These are phyloP conservation scores for Pogonophryne albipinna DNA, from an alignment of 2,797 vertebrate species.

Conservation along the genomic window DNA sequence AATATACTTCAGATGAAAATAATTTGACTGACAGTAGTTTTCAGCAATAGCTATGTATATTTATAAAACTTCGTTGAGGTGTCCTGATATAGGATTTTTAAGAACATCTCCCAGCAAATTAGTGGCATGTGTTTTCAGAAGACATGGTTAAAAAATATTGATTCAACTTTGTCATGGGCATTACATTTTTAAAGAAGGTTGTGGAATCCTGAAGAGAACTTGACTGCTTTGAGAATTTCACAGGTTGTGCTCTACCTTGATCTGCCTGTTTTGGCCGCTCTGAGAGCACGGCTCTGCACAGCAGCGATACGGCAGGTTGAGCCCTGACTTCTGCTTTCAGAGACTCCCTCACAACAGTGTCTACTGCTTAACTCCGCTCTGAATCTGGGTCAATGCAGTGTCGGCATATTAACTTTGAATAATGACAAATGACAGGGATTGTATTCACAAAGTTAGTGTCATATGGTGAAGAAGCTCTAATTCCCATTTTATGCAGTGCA, in stretches of 20 bases:
- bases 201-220: slow-evolving; percentile 40
- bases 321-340: slow-evolving; percentile 70
- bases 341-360: slow-evolving; percentile 44
- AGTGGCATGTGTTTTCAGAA: slow-evolving; percentile 20
- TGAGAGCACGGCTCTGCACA: slow-evolving; percentile 59
- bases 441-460: slow-evolving; percentile 56
- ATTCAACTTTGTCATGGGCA: slow-evolving; percentile 23
- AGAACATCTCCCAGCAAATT: slow-evolving; percentile 8
- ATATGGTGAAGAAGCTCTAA: slow-evolving; percentile 36
- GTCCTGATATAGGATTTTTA: background rate
- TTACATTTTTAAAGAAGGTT: slow-evolving; percentile 35
- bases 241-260: slow-evolving; percentile 64
- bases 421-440: slow-evolving; percentile 72
- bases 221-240: slow-evolving; percentile 55
- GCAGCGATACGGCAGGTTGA: slow-evolving; percentile 69
- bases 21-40: background rate
- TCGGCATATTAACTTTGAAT: slow-evolving; percentile 68
- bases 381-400: slow-evolving; percentile 74
- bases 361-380: slow-evolving; percentile 58
- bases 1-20: background rate
- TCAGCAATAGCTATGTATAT: background rate
- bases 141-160: slow-evolving; percentile 10
- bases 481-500: slow-evolving; percentile 54
- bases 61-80: background rate
- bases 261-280: slow-evolving; percentile 60